These are phyloP conservation scores for Heliconius ethilla DNA, from an alignment of 2,888 invertebrate genomes.

Conservation along the genomic window DNA sequence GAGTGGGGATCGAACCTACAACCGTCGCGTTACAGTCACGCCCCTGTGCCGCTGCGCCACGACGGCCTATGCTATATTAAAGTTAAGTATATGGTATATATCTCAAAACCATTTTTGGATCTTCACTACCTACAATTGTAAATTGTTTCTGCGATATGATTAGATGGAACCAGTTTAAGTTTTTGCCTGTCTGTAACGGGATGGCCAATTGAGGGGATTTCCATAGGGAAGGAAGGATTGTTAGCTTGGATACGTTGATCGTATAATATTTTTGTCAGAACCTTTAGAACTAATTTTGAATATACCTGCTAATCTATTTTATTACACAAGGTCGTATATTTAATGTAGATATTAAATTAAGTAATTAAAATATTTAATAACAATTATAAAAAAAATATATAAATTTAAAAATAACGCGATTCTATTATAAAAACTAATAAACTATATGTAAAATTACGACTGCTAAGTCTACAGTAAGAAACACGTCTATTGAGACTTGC, in stretches of 20 bases:
- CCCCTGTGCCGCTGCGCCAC: no score
- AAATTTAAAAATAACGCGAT: no score
- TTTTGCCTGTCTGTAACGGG: slow-evolving; percentile 20
- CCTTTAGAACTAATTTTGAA: neutral
- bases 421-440: no score
- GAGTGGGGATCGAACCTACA: no score
- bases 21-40: no score
- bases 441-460: neutral
- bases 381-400: no score
- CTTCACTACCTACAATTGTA: neutral
- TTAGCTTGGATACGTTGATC: neutral
- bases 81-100: neutral
- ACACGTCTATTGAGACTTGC: neutral
- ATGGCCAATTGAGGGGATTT: slow-evolving; percentile 14
- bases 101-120: neutral
- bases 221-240: slow-evolving; percentile 18
- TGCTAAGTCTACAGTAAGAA: neutral
- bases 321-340: no score
- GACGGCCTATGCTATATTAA: neutral
- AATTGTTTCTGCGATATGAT: slow-evolving; percentile 12
- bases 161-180: slow-evolving; percentile 2
- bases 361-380: no score
- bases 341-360: no score
- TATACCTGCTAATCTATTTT: no score
- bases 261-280: neutral